These are phyloP conservation scores for Eristalis intricaria DNA, from an alignment of 2,888 invertebrate genomes.

Conservation along the genomic window DNA sequence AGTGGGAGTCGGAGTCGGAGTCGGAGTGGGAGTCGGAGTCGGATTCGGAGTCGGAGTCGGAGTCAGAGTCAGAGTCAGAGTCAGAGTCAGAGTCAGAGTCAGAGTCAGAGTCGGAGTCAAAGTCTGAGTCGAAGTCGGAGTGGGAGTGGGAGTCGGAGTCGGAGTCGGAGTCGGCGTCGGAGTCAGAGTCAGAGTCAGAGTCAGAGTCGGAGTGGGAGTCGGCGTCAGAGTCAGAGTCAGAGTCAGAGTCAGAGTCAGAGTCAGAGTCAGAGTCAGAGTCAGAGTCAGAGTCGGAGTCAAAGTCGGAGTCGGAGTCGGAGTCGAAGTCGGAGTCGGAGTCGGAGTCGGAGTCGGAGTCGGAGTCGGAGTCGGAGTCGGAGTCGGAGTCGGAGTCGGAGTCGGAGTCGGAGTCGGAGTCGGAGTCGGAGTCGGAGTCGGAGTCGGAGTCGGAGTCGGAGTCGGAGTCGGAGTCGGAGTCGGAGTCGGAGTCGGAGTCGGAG, in stretches of 20 bases:
- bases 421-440: neutral
- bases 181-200: neutral
- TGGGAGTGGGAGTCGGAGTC: neutral
- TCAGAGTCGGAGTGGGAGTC: neutral
- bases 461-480: neutral
- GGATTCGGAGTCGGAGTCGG: neutral
- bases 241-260: neutral
- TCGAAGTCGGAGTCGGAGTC: neutral
- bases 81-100: neutral
- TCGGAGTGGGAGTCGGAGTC: neutral
- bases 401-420: neutral
- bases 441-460: neutral
- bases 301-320: neutral
- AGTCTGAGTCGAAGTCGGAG: neutral
- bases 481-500: neutral
- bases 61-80: neutral
- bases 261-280: neutral
- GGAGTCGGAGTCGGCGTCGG: neutral
- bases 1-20: neutral
- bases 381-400: neutral
- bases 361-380: neutral
- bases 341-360: neutral
- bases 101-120: neutral
- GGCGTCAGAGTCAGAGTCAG: neutral
- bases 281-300: neutral